These are phyloP conservation scores for Lathamus discolor DNA, from an alignment of 2,113 vertebrate genomes.

Conservation along the genomic window DNA sequence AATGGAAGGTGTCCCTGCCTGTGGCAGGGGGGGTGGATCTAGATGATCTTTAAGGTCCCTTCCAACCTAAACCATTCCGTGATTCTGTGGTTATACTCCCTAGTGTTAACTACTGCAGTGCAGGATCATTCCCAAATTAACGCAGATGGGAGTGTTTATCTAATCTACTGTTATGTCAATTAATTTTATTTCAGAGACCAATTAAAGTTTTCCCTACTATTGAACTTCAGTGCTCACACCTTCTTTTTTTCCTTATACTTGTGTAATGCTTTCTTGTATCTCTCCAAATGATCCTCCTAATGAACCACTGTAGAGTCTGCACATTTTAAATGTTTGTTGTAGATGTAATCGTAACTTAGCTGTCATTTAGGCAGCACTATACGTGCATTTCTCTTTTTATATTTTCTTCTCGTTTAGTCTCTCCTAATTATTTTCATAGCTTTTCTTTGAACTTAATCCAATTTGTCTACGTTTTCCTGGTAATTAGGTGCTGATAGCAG, in stretches of 20 bases:
- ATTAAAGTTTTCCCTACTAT: background rate
- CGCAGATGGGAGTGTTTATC: background rate
- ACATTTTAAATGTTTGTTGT: constrained; percentile 1
- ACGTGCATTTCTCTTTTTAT: background rate
- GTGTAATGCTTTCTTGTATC: background rate
- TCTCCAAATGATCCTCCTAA: background rate
- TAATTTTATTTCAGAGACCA: background rate
- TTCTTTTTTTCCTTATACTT: background rate
- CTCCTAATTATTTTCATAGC: constrained; percentile 7
- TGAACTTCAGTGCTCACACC: background rate
- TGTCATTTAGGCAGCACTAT: background rate
- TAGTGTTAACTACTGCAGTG: background rate
- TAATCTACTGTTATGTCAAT: background rate
- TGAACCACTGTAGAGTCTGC: background rate
- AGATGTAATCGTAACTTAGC: background rate
- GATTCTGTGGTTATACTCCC: background rate
- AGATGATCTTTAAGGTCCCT: background rate
- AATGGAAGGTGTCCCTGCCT: background rate
- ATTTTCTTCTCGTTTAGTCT: background rate
- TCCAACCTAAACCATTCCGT: background rate
- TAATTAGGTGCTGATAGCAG: constrained; percentile 31
- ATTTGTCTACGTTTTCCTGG: background rate
- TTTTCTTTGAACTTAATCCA: constrained; percentile 44
- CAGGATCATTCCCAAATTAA: background rate
- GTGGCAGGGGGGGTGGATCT: background rate